Evolutionary conservation across 1,140 invertebrate species (phyloP), one percentile per base, ranked within the genome.

Genomic region (Arion vulgaris): DNA sequence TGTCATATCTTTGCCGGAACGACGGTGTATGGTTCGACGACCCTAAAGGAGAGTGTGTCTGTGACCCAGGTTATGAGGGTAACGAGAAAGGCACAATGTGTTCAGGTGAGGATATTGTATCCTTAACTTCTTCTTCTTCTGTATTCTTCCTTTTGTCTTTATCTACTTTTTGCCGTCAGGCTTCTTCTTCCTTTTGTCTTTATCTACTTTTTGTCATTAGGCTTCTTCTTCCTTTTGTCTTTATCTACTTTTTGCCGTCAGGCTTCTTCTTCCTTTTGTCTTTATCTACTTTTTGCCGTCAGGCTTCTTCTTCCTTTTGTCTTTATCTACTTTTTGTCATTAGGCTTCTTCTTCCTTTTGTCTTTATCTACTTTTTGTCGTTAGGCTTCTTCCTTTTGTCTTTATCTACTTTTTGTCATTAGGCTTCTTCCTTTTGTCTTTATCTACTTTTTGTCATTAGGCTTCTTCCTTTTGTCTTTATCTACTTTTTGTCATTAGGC

Each of bases 11-110:
- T 69, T 99, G 98, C 93, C 98, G 98, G 92, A 97, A 97, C 71
- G 97, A 98, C 93, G 98, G 98, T 0, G 97, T 97, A 88, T 99
- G 98, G 98, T 94, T 98, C 72, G 95, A 96, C 0, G 66, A 87
- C 34, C 81, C 84, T 0, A 95, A 94, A 80, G 97, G 97, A 5
- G 96, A 96, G 11, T 99, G 98, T 91, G 96, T 97, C 88, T 99
- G 98, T 92, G 96, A 96, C 89, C 95, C 96, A 23, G 98, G 98
- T 0, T 98, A 95, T 93, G 96, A 98, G 90, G 96, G 97, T 95
- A 95, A 87, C 96, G 84, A 39, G 72, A 85, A 69, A 69, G 97
- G 66, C 23, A 84, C 80, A 2, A 23, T 73, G 49, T 85, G 85
- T 34, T 71, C 82, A 62, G 72, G 85, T 85, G 71, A 76, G 85